phyloP scores from a whole-genome alignment of 35 echinoderm and acorn worm species.

The Hemicentrotus pulcherrimus region DNA sequence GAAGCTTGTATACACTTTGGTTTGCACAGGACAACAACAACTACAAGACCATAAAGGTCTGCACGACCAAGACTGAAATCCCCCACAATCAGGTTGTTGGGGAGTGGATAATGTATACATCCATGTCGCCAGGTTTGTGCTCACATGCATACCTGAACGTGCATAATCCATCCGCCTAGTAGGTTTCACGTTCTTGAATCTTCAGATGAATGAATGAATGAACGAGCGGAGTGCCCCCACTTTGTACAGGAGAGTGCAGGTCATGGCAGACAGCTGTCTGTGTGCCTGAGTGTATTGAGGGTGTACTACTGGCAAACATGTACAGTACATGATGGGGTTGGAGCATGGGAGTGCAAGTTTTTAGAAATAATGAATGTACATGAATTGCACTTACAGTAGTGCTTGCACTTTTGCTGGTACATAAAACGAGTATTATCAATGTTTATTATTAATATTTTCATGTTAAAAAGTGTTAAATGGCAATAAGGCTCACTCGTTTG shows the following conservation, averaged over 20 bases:
- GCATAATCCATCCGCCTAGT: neutral
- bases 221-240: neutral
- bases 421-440: too few species aligned
- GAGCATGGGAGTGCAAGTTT: too few species aligned
- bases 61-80: neutral
- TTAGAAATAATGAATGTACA: too few species aligned
- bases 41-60: neutral
- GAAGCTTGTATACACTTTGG: too few species aligned
- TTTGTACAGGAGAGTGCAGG: neutral
- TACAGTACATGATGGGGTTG: neutral
- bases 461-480: too few species aligned
- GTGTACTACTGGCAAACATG: neutral
- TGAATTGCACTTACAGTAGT: too few species aligned
- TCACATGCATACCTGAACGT: neutral
- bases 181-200: neutral
- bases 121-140: neutral
- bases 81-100: neutral
- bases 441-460: too few species aligned
- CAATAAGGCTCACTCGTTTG: too few species aligned
- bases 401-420: too few species aligned
- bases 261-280: neutral
- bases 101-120: neutral
- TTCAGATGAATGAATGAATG: conserved; percentile 22
- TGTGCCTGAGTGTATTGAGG: neutral
- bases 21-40: too few species aligned